A percentile compares a stretch with the other conserved stretches of the same genome.
Evolutionary conservation across 1,140 invertebrate species (phyloP).

Genomic region (Chymomyza costata): DNA sequence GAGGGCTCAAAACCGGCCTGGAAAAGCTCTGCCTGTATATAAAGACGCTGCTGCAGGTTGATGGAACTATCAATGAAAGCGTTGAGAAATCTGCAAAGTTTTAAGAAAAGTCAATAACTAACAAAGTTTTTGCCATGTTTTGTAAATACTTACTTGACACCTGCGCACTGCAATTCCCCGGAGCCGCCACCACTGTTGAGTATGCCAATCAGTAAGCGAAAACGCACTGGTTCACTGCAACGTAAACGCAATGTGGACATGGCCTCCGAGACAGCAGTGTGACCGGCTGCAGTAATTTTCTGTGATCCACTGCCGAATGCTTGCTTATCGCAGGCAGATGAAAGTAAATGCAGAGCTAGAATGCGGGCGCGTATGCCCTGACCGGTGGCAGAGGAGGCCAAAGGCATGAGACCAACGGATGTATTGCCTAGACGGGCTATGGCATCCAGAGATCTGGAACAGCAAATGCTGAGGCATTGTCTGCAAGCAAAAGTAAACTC

Average conservation of each 20-base stretch:
- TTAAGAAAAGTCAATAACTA: not conserved
- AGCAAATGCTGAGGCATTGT: slow-evolving; percentile 88
- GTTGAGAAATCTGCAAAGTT: slow-evolving; percentile 84
- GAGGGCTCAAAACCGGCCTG: slow-evolving; percentile 87
- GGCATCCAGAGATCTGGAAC: slow-evolving; percentile 84
- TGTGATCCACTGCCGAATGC: slow-evolving; percentile 72
- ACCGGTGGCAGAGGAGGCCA: slow-evolving; percentile 83
- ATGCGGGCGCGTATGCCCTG: slow-evolving; percentile 71
- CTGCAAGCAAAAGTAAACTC: slow-evolving; percentile 62
- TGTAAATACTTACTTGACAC: slow-evolving; percentile 79
- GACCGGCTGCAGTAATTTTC: slow-evolving; percentile 77
- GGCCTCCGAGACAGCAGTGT: slow-evolving; percentile 90
- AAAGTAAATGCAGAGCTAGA: slow-evolving; percentile 80
- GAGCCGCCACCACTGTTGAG: slow-evolving; percentile 82
- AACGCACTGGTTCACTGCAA: slow-evolving; percentile 93
- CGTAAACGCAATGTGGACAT: slow-evolving; percentile 90
- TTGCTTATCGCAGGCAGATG: slow-evolving; percentile 84
- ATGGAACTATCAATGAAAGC: slow-evolving; percentile 86
- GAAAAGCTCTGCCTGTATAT: slow-evolving; percentile 91
- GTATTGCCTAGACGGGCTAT: slow-evolving; percentile 84
- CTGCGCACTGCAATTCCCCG: slow-evolving; percentile 86
- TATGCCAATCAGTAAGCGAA: slow-evolving; percentile 92
- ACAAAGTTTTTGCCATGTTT: not conserved
- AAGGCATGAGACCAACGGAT: slow-evolving; percentile 88
- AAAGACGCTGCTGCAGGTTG: slow-evolving; percentile 85